These are phyloP conservation scores for Chanos chanos DNA, from an alignment of 2,797 vertebrate species.

Conservation along the genomic window DNA sequence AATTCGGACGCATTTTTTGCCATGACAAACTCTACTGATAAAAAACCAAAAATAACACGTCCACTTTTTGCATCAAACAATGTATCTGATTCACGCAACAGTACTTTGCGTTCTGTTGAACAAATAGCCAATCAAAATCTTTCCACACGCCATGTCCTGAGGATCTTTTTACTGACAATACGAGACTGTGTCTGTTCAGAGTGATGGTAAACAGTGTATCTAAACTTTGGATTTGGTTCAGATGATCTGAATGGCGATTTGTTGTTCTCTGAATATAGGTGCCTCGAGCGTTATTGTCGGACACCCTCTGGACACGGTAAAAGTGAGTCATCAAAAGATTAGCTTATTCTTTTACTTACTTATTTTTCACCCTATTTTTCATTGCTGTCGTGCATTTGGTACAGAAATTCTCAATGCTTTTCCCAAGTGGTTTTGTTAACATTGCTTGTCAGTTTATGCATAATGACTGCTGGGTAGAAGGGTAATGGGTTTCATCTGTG, in stretches of 20 bases:
- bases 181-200: too few relatives aligned
- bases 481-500: slow-evolving; percentile 2
- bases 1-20: too few relatives aligned
- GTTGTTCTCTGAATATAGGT: slow-evolving; percentile 70
- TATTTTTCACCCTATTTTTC: neutral
- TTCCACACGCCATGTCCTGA: neutral
- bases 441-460: too few relatives aligned
- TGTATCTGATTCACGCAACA: slow-evolving; percentile 32
- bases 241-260: too few relatives aligned
- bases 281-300: slow-evolving; percentile 88
- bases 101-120: slow-evolving; percentile 1
- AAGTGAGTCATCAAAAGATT: slow-evolving; percentile 66
- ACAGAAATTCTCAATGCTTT: neutral
- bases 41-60: slow-evolving; percentile 23
- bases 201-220: too few relatives aligned
- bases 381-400: neutral
- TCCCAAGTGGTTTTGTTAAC: too few relatives aligned
- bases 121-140: slow-evolving; percentile 3
- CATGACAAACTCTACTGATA: too few relatives aligned
- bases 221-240: too few relatives aligned
- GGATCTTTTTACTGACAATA: too few relatives aligned
- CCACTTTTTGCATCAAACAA: slow-evolving; percentile 6
- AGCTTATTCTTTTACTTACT: neutral
- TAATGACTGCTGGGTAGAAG: neutral
- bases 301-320: slow-evolving; percentile 93